Percentiles rank a stretch among this genome's conserved stretches.
Conservation (phyloP, 2,888 invertebrate species). For the Mythimna ferrago region DNA sequence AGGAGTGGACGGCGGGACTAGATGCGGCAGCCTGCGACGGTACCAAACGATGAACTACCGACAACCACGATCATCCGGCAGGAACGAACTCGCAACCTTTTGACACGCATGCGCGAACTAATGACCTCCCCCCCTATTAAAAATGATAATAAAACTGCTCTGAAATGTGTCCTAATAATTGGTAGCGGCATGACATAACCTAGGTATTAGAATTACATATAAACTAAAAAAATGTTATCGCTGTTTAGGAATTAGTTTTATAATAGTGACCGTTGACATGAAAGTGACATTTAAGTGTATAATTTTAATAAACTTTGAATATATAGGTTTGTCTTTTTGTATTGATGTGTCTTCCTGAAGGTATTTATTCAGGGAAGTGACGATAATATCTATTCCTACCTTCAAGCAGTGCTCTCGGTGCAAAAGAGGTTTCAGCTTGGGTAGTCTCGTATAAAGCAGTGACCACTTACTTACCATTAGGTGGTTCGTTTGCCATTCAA, state of each 20-base stretch:
- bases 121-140: conserved; percentile 62
- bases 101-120: conserved; percentile 82
- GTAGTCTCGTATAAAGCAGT: neutral
- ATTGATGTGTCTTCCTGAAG: too few relatives aligned
- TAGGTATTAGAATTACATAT: neutral
- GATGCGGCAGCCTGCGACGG: conserved; percentile 73
- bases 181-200: conserved; percentile 13
- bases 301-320: neutral
- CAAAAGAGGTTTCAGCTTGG: neutral
- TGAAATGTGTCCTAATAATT: conserved; percentile 41
- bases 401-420: neutral
- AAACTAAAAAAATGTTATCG: neutral
- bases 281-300: neutral
- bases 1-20: conserved; percentile 46
- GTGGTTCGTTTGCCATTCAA: neutral
- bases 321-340: too few relatives aligned
- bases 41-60: conserved; percentile 75
- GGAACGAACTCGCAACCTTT: conserved; percentile 72
- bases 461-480: neutral
- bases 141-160: conserved; percentile 56
- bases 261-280: conserved; percentile 1
- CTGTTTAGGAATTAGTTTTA: neutral
- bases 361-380: neutral
- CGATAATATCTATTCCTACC: neutral
- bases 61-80: conserved; percentile 70